Percentiles rank a stretch among this genome's conserved stretches.
These are phyloP conservation scores for Tetramorium alpestre DNA, from an alignment of 1,140 invertebrate species.

Conservation along the genomic window DNA sequence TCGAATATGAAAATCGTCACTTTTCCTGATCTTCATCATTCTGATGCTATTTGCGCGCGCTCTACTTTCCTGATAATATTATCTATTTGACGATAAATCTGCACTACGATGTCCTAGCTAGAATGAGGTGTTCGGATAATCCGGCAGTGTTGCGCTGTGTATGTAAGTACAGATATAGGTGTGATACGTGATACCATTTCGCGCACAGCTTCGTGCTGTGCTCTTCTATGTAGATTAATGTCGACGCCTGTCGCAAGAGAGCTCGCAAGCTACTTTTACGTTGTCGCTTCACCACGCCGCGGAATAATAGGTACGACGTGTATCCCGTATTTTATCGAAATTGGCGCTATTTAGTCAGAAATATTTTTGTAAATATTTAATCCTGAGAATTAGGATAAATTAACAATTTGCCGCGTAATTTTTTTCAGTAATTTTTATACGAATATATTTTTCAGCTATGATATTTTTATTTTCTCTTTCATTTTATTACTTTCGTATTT, in stretches of 20 bases:
- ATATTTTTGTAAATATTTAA: constrained; percentile 32
- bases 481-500: not conserved
- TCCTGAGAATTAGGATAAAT: not conserved
- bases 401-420: not conserved
- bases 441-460: not conserved
- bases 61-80: constrained; percentile 27
- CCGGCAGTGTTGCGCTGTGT: not conserved
- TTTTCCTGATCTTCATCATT: not conserved
- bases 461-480: not conserved
- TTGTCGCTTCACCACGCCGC: constrained; percentile 44
- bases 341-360: constrained; percentile 43
- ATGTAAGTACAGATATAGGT: constrained; percentile 19
- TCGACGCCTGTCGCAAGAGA: constrained; percentile 57
- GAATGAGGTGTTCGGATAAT: constrained; percentile 37
- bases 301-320: constrained; percentile 35
- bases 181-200: constrained; percentile 53
- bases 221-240: constrained; percentile 61
- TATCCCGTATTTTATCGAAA: constrained; percentile 55
- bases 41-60: not conserved
- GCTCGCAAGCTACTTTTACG: constrained; percentile 58
- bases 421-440: not conserved
- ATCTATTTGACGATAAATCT: constrained; percentile 49
- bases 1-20: not conserved
- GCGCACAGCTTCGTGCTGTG: constrained; percentile 42
- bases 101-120: constrained; percentile 27